Evolutionary conservation across 2,888 invertebrate species (phyloP).

Genomic region (Odontomyia ornata): DNA sequence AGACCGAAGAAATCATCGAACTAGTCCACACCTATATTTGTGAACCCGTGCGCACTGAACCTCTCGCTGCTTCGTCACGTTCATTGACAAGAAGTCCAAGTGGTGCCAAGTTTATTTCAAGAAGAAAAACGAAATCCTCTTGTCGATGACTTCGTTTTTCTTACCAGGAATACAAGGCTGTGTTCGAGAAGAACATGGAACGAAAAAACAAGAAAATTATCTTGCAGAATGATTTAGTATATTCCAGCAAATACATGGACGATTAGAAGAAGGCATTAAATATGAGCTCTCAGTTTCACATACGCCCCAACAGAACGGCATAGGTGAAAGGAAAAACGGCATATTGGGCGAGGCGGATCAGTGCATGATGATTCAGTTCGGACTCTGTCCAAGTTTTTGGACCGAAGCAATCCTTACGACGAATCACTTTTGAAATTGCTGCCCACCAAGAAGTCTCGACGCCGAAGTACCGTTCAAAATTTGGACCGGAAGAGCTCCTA

Average conservation of each 20-base stretch:
- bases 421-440: neutral
- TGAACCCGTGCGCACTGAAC: too few relatives aligned
- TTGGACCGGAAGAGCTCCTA: neutral
- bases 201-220: neutral
- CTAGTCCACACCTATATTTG: too few relatives aligned
- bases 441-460: neutral
- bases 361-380: too few relatives aligned
- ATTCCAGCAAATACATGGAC: neutral
- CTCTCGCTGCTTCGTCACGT: too few relatives aligned
- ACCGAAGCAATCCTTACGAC: slow-evolving; percentile 2
- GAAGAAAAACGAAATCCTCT: neutral
- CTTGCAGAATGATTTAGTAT: neutral
- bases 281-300: neutral
- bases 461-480: neutral
- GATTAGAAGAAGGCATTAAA: neutral
- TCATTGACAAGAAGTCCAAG: neutral
- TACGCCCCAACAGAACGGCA: slow-evolving; percentile 8
- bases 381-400: slow-evolving; percentile 1
- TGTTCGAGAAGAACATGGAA: neutral
- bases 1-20: too few relatives aligned
- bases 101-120: neutral
- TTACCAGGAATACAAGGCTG: neutral
- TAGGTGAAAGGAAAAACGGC: slow-evolving; percentile 3
- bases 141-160: neutral
- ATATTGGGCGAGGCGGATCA: neutral